A percentile compares a stretch with the other conserved stretches of the same genome.
phyloP scores from a whole-genome alignment of 2,113 vertebrate species.

The Melanerpes formicivorus region DNA sequence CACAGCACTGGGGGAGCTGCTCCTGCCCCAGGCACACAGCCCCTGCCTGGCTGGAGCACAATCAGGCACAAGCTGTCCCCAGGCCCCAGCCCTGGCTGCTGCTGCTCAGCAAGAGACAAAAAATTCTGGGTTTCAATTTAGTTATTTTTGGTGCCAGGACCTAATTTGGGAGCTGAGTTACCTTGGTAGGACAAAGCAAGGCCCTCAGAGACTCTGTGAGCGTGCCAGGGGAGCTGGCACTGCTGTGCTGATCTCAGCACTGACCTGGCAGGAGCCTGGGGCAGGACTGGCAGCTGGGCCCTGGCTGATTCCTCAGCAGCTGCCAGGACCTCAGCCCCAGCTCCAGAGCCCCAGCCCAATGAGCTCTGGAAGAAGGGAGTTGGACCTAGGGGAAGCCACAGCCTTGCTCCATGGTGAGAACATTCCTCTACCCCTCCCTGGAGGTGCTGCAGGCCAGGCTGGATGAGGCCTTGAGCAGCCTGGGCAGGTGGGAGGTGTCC shows the following conservation, averaged over 20 bases:
- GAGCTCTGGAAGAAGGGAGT: fast-evolving
- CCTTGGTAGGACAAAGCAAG: constrained; percentile 33
- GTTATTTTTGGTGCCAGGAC: constrained; percentile 44
- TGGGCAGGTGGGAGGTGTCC: too few species aligned
- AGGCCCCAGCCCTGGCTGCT: constrained; percentile 41
- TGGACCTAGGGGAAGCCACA: not conserved
- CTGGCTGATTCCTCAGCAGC: not conserved
- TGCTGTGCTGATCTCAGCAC: constrained; percentile 8
- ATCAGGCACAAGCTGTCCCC: constrained; percentile 26
- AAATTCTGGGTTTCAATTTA: constrained; percentile 55
- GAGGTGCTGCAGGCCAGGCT: too few species aligned
- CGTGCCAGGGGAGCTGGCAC: not conserved
- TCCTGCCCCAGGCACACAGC: not conserved
- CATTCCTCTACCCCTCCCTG: too few species aligned
- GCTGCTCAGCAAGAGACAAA: constrained; percentile 32
- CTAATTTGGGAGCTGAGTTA: constrained; percentile 58
- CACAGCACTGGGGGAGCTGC: not conserved
- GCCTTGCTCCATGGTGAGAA: not conserved
- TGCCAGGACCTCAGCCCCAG: not conserved
- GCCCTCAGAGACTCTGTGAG: not conserved
- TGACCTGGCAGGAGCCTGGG: fast-evolving
- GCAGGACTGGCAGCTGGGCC: not conserved
- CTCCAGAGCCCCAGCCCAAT: fast-evolving
- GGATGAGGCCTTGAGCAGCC: too few species aligned
- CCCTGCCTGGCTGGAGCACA: not conserved